Evolutionary conservation across 1,140 invertebrate species (phyloP), one percentile per base, ranked within the genome.

Genomic region (Zaprionus davidi): DNA sequence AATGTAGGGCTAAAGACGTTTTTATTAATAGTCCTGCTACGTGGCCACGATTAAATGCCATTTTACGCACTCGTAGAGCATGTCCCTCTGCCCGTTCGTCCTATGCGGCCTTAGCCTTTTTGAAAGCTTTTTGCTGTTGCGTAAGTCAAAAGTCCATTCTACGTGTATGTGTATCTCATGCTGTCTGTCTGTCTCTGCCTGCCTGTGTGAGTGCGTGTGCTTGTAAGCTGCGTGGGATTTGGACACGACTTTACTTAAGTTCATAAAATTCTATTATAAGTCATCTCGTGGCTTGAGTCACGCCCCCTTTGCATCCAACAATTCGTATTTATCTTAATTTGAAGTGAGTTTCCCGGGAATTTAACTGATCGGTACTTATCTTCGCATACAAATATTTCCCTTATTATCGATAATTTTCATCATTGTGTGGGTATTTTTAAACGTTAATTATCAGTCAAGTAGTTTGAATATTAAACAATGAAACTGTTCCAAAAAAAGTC

Each of bases 121-220:
- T 85, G 85, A 88, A 88, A 88, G 85, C 85, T 88, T 88, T 88
- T 88, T 88, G 81, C 85, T 90, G 85, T 88, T 88, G 85, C 85
- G 81, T 88, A 88, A 88, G 85, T 85, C 85, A 81, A 60, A 81
- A 90, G 84, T 81, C 85, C 79, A 75, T 41, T 34, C 26, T 28
- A 58, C 56, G 44, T 67, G 38, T 70, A 58, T 59, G 44, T 67
- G 38, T 70, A 49, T 60, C 60, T 75, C 59, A 31, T 38, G 46
- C 49, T 75, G 55, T 73, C 41, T 57, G 36, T 67, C 34, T 64
- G 26, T 46, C 9, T 3, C 3, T 34, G 31, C 53, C 41, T 17
- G 41, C 7, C 41, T 46, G 41, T 65, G 49, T 49, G 49, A 22
- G 60, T 65, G 41, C 63, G 73, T 84, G 68, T 80, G 78, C 66